phyloP scores from a whole-genome alignment of 2,113 vertebrate species.

The Dipodomys merriami region DNA sequence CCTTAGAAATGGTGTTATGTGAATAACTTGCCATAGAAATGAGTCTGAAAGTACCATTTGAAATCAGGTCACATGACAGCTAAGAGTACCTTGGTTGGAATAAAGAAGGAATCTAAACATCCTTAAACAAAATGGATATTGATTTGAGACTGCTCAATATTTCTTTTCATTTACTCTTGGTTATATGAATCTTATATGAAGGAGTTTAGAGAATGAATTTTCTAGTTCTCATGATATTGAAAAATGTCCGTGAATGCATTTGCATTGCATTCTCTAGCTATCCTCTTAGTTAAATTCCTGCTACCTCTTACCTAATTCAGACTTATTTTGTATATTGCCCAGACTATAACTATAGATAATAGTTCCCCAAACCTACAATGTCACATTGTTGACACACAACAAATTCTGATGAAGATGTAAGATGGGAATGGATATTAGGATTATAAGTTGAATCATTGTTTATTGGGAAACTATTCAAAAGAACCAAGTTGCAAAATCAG shows the following conservation, averaged over 20 bases:
- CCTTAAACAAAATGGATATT: neutral
- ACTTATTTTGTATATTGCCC: neutral
- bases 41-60: neutral
- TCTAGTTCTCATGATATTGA: neutral
- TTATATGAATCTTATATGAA: conserved; percentile 14
- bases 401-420: no score
- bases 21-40: neutral
- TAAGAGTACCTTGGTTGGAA: neutral
- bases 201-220: neutral
- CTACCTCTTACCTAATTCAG: neutral
- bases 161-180: neutral
- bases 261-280: neutral
- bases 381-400: neutral
- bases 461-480: no score
- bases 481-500: no score
- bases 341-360: neutral
- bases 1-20: neutral
- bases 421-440: no score
- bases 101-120: neutral
- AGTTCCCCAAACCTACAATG: neutral
- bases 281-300: neutral
- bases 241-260: neutral
- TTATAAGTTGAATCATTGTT: no score
- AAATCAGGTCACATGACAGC: neutral
- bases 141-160: neutral